Base-by-base conservation (phyloP, 2,888 invertebrate species). In the Brachyptera putata region DNA sequence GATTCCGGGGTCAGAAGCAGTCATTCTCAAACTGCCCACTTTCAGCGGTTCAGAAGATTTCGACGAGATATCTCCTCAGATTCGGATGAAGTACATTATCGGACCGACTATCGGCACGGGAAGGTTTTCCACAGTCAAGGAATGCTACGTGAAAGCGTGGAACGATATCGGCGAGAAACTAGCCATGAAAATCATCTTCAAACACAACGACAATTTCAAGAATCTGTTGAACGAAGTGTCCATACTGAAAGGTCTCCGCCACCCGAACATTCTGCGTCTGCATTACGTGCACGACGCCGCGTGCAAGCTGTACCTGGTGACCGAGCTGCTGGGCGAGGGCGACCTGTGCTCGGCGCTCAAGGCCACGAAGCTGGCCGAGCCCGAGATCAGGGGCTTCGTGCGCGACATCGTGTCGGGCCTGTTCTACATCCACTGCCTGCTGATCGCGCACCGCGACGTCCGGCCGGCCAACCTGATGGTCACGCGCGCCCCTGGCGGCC, bases 221-320 rank as follows among this genome's bases (percentile, higher is more conserved):
- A 13, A 9, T 7, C 53, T 53, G 1, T 3, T 4, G 11, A 30
- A 36, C 21, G 53, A 53, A 18, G 18, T 53, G 9, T 7, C 16
- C 11, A 36, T 53, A 5, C 18, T 53, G 18, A 53, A 14, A 14
- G 22, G 18, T 1, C 21, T 53, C 2, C 34, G 36, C 3, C 53
- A 53, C n/a, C 36, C 36, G 2, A 34, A 53, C 36, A 53, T 53
- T 21, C 34, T 53, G n/a, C 53, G 53, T 1, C 34, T 53, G 13
- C 21, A 36, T 13, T 9, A 5, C 3, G 11, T 16, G 18, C 7
- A 5, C 36, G 36, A 53, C 53, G 18, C 34, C 1, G 9, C 53
- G 3, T 16, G 36, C 9, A 11, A 53, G 4, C 16, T 36, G 11
- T 53, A 53, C 53, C 36, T 53, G 21, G 16, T 34, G 5, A 5